Conservation (phyloP, 2,888 invertebrate species). For the Cylloceria caligata region DNA sequence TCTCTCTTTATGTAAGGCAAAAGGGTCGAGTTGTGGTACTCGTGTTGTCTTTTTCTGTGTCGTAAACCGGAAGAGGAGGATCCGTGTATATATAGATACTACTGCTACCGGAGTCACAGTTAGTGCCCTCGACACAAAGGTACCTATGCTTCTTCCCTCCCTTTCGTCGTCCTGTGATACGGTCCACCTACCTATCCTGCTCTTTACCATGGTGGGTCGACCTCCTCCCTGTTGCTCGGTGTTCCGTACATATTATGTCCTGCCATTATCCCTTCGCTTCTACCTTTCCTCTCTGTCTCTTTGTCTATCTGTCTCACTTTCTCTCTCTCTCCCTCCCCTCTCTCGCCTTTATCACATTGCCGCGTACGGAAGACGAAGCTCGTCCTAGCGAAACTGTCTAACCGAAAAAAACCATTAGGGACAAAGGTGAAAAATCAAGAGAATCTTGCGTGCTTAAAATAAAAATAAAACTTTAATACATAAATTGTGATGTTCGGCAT, state of each 20-base stretch:
- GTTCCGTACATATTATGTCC: slow-evolving; percentile 47
- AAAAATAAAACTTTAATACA: background rate
- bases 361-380: slow-evolving; percentile 34
- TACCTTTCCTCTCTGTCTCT: slow-evolving; percentile 50
- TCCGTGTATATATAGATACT: slow-evolving; percentile 32
- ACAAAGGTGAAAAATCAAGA: slow-evolving; percentile 29
- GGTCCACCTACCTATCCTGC: slow-evolving; percentile 31
- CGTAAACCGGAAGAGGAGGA: slow-evolving; percentile 76
- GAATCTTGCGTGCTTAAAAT: background rate
- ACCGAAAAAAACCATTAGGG: slow-evolving; percentile 16
- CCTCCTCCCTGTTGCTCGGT: slow-evolving; percentile 57
- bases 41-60: slow-evolving; percentile 71
- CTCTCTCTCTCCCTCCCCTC: no score
- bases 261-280: slow-evolving; percentile 37
- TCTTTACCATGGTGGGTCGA: slow-evolving; percentile 29
- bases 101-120: slow-evolving; percentile 79
- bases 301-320: no score
- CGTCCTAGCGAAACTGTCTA: slow-evolving; percentile 13
- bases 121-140: slow-evolving; percentile 77
- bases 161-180: slow-evolving; percentile 33
- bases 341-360: slow-evolving; percentile 52
- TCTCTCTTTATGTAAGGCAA: slow-evolving; percentile 26
- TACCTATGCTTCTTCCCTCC: slow-evolving; percentile 56
- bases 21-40: slow-evolving; percentile 52
- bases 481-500: background rate